phyloP scores from a whole-genome alignment of 2,888 invertebrate genomes.

The Protophormia terraenovae region DNA sequence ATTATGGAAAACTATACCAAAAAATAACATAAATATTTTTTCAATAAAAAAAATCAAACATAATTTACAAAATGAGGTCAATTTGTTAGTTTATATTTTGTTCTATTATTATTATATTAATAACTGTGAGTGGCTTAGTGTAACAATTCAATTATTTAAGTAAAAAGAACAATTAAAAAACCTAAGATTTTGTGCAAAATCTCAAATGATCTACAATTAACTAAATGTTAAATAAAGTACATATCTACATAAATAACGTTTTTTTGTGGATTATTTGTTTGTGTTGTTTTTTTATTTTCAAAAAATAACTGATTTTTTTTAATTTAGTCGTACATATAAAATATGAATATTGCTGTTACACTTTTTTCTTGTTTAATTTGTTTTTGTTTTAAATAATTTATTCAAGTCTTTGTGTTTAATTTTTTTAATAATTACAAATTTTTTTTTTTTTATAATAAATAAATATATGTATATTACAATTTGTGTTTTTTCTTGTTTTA shows the following conservation, averaged over 20 bases:
- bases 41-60: background rate
- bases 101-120: background rate
- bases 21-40: background rate
- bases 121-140: background rate
- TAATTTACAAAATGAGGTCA: constrained; percentile 48
- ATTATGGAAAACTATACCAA: constrained; percentile 35
- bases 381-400: constrained; percentile 33
- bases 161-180: background rate
- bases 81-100: background rate
- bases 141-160: background rate
- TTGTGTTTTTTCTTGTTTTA: constrained; percentile 34
- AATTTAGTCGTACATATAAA: constrained; percentile 38
- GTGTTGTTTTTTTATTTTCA: background rate
- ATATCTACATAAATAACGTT: background rate
- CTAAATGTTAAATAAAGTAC: background rate
- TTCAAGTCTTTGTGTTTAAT: constrained; percentile 49
- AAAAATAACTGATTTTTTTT: constrained; percentile 32
- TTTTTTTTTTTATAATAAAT: background rate
- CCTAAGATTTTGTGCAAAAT: constrained; percentile 2
- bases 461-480: constrained; percentile 44
- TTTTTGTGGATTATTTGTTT: too few species aligned
- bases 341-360: constrained; percentile 48
- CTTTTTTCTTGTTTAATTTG: background rate
- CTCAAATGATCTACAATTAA: background rate
- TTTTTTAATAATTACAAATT: constrained; percentile 41